Evolutionary conservation across 2,888 invertebrate species (phyloP), one percentile per base, ranked within the genome.

Genomic region (Drosophila pseudotakahashii): DNA sequence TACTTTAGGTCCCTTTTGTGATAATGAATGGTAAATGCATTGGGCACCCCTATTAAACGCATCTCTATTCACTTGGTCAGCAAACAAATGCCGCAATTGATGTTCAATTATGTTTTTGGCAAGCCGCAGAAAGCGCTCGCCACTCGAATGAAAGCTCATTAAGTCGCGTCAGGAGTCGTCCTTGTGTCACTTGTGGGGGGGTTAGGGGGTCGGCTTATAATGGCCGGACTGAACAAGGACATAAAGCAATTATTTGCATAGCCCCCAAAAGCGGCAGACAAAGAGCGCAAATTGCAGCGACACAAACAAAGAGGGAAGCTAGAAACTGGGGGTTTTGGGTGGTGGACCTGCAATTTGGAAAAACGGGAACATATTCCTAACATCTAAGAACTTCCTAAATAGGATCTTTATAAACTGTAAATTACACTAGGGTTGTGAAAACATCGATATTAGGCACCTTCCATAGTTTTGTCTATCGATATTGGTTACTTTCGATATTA

Each of bases 191-290:
- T 13, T n/a, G 7, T 11, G 30, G n/a, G 53, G 5, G 34, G 32
- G 57, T n/a, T 23, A n/a, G 14, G 61, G 44, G 32, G n/a, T 5
- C 13, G 26, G 63, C 37, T 45, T 69, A 79, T 75, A 71, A 73
- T 70, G 76, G 63, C 45, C 72, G 66, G 71, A 37, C 69, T 58
- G 57, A 74, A 85, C 86, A 82, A 81, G 78, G 67, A 69, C 58
- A 81, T 79, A 79, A 76, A 86, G 86, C 82, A 82, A 82, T 82
- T 82, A 82, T 82, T 86, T 86, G 82, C 82, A 83, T 82, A 81
- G 62, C 71, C 86, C 63, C 57, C 37, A 57, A 61, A 68, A 69
- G 26, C 61, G 48, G 50, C 64, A 50, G 59, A 82, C 86, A 86
- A 71, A 74, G 71, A 67, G 71, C 75, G 51, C 77, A 82, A 85